Evolutionary conservation across 1,140 invertebrate genomes (phyloP).

Genomic region (Triops cancriformis): DNA sequence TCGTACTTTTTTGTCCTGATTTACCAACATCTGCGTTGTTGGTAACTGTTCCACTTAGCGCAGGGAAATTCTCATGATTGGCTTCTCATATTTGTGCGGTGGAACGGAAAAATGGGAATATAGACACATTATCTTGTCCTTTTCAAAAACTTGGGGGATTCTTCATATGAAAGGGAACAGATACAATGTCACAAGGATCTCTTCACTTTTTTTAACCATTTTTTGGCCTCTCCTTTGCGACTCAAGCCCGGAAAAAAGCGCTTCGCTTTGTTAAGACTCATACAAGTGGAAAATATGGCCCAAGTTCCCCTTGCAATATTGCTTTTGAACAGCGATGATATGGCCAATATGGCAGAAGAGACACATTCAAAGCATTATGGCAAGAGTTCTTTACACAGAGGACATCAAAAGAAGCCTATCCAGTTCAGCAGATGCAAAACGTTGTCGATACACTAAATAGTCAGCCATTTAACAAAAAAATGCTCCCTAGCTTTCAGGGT

Average conservation of each 20-base stretch:
- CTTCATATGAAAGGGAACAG: background rate
- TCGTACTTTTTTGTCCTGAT: background rate
- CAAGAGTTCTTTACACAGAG: background rate
- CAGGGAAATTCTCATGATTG: background rate
- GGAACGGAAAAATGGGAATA: background rate
- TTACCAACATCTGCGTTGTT: background rate
- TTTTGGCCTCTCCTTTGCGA: background rate
- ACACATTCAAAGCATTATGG: background rate
- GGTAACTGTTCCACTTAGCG: background rate
- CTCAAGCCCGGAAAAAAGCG: background rate
- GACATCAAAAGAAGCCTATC: background rate
- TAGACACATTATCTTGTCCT: constrained; percentile 10
- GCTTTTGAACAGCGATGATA: background rate
- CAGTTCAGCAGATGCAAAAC: constrained; percentile 9
- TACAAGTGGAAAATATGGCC: constrained; percentile 5
- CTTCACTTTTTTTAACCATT: background rate
- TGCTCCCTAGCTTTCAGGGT: background rate
- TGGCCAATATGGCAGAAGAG: constrained; percentile 6
- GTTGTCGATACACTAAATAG: background rate
- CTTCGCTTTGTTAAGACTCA: background rate
- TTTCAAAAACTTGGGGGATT: background rate
- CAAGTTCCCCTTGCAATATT: background rate
- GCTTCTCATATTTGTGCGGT: background rate
- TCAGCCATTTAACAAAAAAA: background rate
- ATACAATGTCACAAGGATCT: constrained; percentile 10